Percentiles rank a stretch among this genome's conserved stretches.
phyloP scores from a whole-genome alignment of 2,113 vertebrate genomes.

The Candoia aspera region DNA sequence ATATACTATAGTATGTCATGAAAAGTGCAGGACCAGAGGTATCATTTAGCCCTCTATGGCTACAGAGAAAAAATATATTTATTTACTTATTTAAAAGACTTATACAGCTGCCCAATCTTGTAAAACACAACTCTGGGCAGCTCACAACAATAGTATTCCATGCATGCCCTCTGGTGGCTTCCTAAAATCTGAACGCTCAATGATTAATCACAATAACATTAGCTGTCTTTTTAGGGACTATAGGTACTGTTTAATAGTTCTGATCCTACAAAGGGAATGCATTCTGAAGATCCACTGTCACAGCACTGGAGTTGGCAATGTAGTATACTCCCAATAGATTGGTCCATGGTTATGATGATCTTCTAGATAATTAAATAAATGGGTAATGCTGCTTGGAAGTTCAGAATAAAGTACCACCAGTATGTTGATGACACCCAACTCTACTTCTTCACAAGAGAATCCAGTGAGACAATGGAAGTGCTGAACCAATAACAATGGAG shows the following conservation, averaged over 20 bases:
- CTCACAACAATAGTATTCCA: neutral
- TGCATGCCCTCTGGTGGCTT: constrained; percentile 65
- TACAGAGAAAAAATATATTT: rapidly evolving
- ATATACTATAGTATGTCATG: neutral
- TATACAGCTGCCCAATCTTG: neutral
- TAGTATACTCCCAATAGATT: neutral
- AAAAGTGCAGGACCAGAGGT: constrained; percentile 6
- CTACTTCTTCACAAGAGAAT: neutral
- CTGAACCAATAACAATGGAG: neutral
- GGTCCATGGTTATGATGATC: neutral
- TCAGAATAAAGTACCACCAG: neutral
- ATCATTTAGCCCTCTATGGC: neutral
- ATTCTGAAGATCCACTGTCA: neutral
- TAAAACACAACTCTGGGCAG: neutral
- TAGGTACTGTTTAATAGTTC: neutral
- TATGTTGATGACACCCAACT: neutral
- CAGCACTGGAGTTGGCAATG: neutral
- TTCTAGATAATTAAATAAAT: neutral
- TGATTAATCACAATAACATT: neutral
- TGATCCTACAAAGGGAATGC: no score
- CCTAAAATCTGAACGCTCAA: neutral
- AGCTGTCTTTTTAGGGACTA: neutral
- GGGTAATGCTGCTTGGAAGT: neutral
- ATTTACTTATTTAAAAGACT: neutral
- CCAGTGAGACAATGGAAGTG: neutral